Conservation (phyloP, 2,797 vertebrate species). For the Enteromius argenteus region DNA sequence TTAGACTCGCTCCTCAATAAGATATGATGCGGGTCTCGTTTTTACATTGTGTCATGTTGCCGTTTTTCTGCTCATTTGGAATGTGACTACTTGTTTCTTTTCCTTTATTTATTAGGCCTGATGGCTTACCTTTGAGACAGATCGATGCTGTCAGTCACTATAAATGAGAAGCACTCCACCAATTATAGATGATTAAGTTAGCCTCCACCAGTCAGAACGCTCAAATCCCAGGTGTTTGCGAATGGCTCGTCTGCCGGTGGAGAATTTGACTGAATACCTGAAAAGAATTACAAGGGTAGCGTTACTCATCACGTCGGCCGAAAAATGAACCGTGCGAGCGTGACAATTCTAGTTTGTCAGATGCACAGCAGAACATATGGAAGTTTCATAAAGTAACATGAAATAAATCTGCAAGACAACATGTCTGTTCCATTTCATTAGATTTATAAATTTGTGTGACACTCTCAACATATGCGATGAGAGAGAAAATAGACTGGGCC, state of each 20-base stretch:
- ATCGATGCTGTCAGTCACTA: constrained; percentile 65
- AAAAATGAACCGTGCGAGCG: constrained; percentile 9
- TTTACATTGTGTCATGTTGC: constrained; percentile 51
- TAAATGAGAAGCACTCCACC: constrained; percentile 64
- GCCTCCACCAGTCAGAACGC: constrained; percentile 57
- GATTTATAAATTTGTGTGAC: constrained; percentile 27
- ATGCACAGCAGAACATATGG: constrained; percentile 40
- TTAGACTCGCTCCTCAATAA: constrained; percentile 47
- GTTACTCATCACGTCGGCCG: constrained; percentile 20
- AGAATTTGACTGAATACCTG: constrained; percentile 46
- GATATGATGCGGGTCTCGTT: constrained; percentile 48
- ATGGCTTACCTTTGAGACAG: constrained; percentile 61
- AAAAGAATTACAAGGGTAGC: constrained; percentile 45
- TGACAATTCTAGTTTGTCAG: constrained; percentile 28
- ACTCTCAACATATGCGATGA: constrained; percentile 38
- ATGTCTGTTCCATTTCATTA: constrained; percentile 47
- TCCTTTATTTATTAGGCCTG: constrained; percentile 61
- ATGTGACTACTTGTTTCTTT: constrained; percentile 61
- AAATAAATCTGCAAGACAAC: constrained; percentile 49
- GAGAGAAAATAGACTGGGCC: constrained; percentile 7
- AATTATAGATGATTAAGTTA: constrained; percentile 66
- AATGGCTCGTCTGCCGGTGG: constrained; percentile 15
- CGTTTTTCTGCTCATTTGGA: constrained; percentile 51
- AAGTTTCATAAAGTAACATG: constrained; percentile 32
- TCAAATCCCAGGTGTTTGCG: constrained; percentile 50